phyloP scores from a whole-genome alignment of 2,797 vertebrate species.

The Amblyraja radiata region DNA sequence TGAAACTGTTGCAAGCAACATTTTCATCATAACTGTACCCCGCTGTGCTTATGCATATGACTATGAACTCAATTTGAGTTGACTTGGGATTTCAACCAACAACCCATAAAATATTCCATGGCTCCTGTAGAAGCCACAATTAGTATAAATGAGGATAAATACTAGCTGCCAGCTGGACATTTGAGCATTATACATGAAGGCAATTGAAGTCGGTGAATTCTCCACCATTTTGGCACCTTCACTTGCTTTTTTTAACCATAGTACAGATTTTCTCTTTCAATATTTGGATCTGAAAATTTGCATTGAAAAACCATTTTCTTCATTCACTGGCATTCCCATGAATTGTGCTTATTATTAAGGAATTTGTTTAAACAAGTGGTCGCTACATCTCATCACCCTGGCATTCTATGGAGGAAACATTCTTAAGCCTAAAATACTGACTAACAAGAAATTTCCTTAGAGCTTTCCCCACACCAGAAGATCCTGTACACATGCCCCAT shows the following conservation, averaged over 20 bases:
- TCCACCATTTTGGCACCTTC: neutral
- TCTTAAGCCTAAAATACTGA: neutral
- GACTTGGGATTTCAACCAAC: neutral
- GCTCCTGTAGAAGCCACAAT: neutral
- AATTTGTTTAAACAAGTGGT: neutral
- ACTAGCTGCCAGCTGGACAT: neutral
- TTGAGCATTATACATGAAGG: neutral
- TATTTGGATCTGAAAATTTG: neutral
- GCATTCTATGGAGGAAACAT: neutral
- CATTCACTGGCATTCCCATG: neutral
- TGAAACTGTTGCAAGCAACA: too few species aligned
- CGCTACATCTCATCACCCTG: neutral
- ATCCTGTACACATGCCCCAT: neutral
- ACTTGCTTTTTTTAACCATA: too few species aligned
- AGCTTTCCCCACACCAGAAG: neutral
- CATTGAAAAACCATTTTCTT: neutral
- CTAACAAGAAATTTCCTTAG: neutral
- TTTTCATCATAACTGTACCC: too few species aligned
- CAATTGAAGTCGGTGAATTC: neutral
- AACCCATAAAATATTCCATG: neutral
- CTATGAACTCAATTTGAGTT: too few species aligned
- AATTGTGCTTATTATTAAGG: neutral
- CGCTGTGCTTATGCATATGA: too few species aligned
- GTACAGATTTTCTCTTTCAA: neutral
- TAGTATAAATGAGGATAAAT: neutral